A percentile compares a stretch with the other conserved stretches of the same genome.
Evolutionary conservation across 2,888 invertebrate genomes (phyloP).

Genomic region (Ormyrus rosae): DNA sequence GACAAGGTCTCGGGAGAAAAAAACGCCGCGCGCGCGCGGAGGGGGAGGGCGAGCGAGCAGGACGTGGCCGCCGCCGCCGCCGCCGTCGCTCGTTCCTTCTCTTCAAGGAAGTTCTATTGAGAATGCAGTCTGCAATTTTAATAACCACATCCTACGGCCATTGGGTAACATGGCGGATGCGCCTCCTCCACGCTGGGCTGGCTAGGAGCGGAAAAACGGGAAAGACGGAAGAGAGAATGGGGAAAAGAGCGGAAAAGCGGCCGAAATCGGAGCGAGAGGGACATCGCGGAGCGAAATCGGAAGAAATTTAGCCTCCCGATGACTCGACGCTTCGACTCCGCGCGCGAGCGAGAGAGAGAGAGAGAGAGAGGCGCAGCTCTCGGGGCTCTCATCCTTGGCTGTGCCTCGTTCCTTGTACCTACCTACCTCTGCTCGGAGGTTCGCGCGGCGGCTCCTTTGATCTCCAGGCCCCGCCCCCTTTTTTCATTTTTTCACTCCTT

Average conservation of each 20-base stretch:
- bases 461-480: slow-evolving; percentile 74
- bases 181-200: slow-evolving; percentile 58
- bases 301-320: slow-evolving; percentile 40
- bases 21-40: slow-evolving; percentile 67
- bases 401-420: slow-evolving; percentile 34
- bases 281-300: not conserved
- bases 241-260: too few relatives aligned
- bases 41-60: slow-evolving; percentile 74
- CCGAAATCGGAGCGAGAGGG: not conserved
- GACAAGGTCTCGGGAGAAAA: slow-evolving; percentile 58
- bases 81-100: slow-evolving; percentile 38
- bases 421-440: slow-evolving; percentile 41
- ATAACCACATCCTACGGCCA: slow-evolving; percentile 72
- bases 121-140: slow-evolving; percentile 69
- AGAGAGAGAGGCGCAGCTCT: slow-evolving; percentile 4
- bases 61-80: too few relatives aligned
- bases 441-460: slow-evolving; percentile 73
- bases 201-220: slow-evolving; percentile 14
- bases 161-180: slow-evolving; percentile 68
- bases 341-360: not conserved
- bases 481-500: slow-evolving; percentile 76
- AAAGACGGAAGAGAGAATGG: too few relatives aligned
- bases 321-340: slow-evolving; percentile 47
- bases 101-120: slow-evolving; percentile 68
- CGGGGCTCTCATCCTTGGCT: slow-evolving; percentile 13